Percentiles rank a stretch among this genome's conserved stretches.
Conservation (phyloP, 2,888 invertebrate genomes). For the Brachyptera putata region DNA sequence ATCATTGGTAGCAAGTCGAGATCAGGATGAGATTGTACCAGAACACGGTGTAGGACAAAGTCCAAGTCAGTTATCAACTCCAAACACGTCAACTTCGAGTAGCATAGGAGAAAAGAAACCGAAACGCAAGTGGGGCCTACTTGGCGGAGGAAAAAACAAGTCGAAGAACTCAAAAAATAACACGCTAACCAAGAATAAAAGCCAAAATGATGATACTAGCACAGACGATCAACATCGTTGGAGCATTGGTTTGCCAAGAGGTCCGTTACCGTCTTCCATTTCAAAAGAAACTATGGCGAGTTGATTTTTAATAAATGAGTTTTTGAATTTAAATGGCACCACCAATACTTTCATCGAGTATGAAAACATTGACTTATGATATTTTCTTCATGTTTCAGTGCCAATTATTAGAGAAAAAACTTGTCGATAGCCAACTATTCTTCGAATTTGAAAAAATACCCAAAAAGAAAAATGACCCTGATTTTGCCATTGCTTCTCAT, state of each 20-base stretch:
- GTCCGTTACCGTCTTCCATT: slow-evolving; percentile 68
- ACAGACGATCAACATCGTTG: slow-evolving; percentile 53
- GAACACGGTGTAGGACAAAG: not conserved
- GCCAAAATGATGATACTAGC: slow-evolving; percentile 4
- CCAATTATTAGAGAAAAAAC: slow-evolving; percentile 60
- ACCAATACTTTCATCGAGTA: too few relatives aligned
- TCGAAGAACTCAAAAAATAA: slow-evolving; percentile 53
- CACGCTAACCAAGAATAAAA: slow-evolving; percentile 62
- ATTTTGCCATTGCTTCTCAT: slow-evolving; percentile 66
- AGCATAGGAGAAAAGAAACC: slow-evolving; percentile 54
- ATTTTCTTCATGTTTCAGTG: slow-evolving; percentile 46
- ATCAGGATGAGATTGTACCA: slow-evolving; percentile 14
- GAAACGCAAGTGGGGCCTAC: slow-evolving; percentile 60
- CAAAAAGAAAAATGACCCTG: slow-evolving; percentile 64
- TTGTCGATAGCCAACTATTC: slow-evolving; percentile 69
- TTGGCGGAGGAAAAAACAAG: slow-evolving; percentile 57
- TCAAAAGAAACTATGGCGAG: slow-evolving; percentile 76
- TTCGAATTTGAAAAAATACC: slow-evolving; percentile 84
- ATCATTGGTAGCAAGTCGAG: not conserved
- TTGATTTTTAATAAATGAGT: slow-evolving; percentile 28
- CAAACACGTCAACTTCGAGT: slow-evolving; percentile 5
- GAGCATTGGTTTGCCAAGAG: slow-evolving; percentile 67
- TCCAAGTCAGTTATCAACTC: not conserved
- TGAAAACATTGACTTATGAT: not conserved
- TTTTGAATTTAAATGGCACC: not conserved